These are phyloP conservation scores for Pipra filicauda DNA, from an alignment of 2,113 vertebrate species.

Conservation along the genomic window DNA sequence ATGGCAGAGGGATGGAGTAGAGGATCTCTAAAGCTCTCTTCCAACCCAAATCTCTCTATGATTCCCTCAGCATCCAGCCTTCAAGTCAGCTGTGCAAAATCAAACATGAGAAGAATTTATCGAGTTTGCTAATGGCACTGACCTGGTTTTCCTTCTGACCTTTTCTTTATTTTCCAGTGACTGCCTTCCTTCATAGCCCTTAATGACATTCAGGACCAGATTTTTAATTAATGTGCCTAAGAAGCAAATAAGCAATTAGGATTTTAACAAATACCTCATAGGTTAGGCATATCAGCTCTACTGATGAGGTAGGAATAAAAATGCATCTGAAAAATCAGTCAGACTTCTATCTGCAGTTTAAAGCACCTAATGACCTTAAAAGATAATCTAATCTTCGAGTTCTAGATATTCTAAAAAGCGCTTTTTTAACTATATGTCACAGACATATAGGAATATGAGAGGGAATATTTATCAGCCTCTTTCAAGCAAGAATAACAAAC, in stretches of 20 bases:
- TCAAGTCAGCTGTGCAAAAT: background rate
- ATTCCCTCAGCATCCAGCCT: background rate
- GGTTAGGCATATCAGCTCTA: background rate
- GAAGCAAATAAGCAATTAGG: background rate
- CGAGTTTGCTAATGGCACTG: background rate
- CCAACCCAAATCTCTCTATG: background rate
- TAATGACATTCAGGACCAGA: background rate
- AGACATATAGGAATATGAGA: background rate
- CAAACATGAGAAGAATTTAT: background rate
- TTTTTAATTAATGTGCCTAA: constrained; percentile 31
- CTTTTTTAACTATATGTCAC: background rate
- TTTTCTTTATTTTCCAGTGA: constrained; percentile 30
- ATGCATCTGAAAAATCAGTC: background rate
- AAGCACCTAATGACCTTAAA: background rate
- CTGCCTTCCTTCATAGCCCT: background rate
- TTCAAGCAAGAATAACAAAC: background rate
- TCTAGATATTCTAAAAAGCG: background rate
- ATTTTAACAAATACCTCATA: background rate
- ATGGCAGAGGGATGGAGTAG: fast-evolving
- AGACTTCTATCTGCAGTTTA: background rate
- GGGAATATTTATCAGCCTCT: background rate
- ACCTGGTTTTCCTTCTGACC: background rate
- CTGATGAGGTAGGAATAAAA: background rate
- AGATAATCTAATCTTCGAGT: background rate
- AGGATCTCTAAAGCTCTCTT: background rate